phyloP scores from a whole-genome alignment of 1,140 invertebrate species.

The Limonius californicus region DNA sequence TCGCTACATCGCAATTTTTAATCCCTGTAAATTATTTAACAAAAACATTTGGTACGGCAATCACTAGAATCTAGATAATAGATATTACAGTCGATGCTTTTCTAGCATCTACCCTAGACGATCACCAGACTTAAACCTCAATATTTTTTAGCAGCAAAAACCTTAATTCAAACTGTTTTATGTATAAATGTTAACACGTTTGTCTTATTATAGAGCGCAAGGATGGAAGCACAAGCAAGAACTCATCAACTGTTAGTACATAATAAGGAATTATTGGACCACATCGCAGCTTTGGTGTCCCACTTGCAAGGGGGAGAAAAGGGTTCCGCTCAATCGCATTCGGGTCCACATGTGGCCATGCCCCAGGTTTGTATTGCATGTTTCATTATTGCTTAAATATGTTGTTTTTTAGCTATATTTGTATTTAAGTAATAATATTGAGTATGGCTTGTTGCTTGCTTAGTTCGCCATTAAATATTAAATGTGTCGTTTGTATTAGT shows the following conservation, averaged over 20 bases:
- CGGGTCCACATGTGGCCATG: slow-evolving; percentile 56
- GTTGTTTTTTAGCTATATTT: neutral
- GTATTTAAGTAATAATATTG: neutral
- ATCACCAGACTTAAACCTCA: too few relatives aligned
- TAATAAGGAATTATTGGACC: slow-evolving; percentile 92
- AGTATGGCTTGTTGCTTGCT: slow-evolving; percentile 5
- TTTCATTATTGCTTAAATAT: neutral
- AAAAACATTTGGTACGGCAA: too few relatives aligned
- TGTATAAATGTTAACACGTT: neutral
- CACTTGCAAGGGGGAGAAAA: slow-evolving; percentile 81
- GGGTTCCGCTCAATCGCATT: slow-evolving; percentile 47
- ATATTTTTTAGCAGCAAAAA: too few relatives aligned
- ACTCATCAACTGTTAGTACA: slow-evolving; percentile 91
- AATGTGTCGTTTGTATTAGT: neutral
- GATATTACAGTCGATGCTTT: too few relatives aligned
- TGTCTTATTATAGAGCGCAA: slow-evolving; percentile 35
- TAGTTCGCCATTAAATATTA: neutral
- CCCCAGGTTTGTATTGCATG: slow-evolving; percentile 54
- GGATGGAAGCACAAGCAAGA: slow-evolving; percentile 65
- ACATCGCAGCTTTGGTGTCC: slow-evolving; percentile 81
- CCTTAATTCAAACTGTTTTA: neutral
- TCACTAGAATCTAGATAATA: too few relatives aligned
- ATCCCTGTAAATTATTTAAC: too few relatives aligned
- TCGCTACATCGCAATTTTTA: too few relatives aligned
- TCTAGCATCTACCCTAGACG: too few relatives aligned